These are phyloP conservation scores for Tridacna gigas DNA, from an alignment of 2,888 invertebrate genomes.

Conservation along the genomic window DNA sequence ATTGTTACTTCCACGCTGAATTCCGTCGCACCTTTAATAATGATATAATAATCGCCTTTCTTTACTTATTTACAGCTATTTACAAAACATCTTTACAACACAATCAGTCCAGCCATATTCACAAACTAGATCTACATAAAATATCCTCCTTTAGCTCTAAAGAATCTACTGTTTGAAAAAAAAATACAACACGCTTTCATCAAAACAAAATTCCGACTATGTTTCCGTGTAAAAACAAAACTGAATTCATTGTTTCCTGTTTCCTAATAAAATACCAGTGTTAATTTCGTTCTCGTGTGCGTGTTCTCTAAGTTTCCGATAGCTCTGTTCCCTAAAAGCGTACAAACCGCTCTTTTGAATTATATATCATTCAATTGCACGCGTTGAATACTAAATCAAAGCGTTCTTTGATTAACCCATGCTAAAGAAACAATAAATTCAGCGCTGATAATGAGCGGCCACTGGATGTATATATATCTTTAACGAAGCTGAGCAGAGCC, in stretches of 20 bases:
- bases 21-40: constrained; percentile 18
- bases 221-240: constrained; percentile 3
- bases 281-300: constrained; percentile 11
- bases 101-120: no score
- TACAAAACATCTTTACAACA: constrained; percentile 2
- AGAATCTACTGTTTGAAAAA: no score
- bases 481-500: constrained; percentile 35
- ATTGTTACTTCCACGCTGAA: neutral
- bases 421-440: constrained; percentile 59
- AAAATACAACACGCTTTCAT: no score
- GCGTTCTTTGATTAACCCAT: constrained; percentile 58
- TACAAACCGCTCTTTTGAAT: constrained; percentile 53
- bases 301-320: neutral
- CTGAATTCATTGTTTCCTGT: constrained; percentile 16
- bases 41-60: neutral
- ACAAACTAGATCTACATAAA: no score
- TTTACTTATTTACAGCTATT: constrained; percentile 15
- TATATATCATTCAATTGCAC: constrained; percentile 43
- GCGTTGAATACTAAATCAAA: constrained; percentile 45
- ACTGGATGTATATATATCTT: constrained; percentile 38
- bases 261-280: neutral
- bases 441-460: constrained; percentile 31
- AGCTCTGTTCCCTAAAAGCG: constrained; percentile 5
- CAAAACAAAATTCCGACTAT: neutral
- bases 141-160: no score